Base-by-base conservation (phyloP, 2,113 vertebrate genomes). In the Sorex fumeus region DNA sequence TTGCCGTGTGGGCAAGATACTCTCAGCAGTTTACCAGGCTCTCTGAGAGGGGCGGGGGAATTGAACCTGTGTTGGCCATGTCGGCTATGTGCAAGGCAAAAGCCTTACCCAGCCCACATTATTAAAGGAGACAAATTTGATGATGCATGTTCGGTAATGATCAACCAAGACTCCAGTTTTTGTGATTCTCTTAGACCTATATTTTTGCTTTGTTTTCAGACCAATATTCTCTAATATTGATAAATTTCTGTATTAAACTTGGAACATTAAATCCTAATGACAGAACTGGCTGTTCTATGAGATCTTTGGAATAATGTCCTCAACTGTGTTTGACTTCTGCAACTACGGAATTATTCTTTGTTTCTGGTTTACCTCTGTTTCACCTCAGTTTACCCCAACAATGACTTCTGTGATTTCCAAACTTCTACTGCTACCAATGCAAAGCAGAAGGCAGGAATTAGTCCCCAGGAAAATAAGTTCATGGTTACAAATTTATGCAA, bases 201-300 rank as follows among this genome's bases (percentile, higher is more conserved):
- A 36, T 66, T 74, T 72, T 36, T 50, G 69, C 30, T 23, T 83
- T 76, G 4, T 79, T 84, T 45, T 92, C 25, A 74, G 32, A 8
- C 11, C 36, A 10, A 30, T 5, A 8, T 88, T 50, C 47, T 34
- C n/a, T 84, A 84, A 89, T 74, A 83, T 12, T 60, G 30, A 30
- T n/a, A 81, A 72, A 57, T 74, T 78, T 91, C 18, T 71, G 19
- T 81, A 69, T 92, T 91, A 72, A 92, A 70, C 43, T 60, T 67
- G 81, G 53, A 78, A 77, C 36, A 81, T 64, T 53, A 77, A 87
- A 30, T 28, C 70, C 64, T 71, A 16, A 3, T 74, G 78, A 67
- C 81, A 77, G 60, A 93, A 93, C 89, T 30, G 1, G 28, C 6
- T 90, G 8, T 83, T 90, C 70, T 76, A 11, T 85, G n/a, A 90